Base-by-base conservation (phyloP, 2,888 invertebrate species). In the Norana najaformis region DNA sequence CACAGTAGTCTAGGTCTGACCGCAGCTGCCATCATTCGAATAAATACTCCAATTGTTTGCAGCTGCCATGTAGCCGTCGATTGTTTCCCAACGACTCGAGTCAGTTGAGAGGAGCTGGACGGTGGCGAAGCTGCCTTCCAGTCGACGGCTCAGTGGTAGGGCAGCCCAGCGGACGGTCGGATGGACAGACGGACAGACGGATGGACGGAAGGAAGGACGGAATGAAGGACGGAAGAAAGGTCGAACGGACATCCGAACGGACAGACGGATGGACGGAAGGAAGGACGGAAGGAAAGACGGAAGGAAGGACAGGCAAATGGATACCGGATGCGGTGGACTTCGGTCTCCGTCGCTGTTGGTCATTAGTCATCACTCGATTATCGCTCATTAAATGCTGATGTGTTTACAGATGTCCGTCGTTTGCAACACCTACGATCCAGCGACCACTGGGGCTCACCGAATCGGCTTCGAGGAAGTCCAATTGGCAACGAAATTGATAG, bases 371-470 rank as follows among this genome's bases (percentile, higher is more conserved):
- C 69, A 69, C 69, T 69, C n/a, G 30, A 69, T 30, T 69, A 69
- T 69, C 69, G 69, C 69, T 69, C 69, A 69, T 69, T 69, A 69
- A n/a, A 69, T 69, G n/a, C 69, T n/a, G n/a, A 69, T 69, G 30
- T 69, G 13, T 69, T 69, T n/a, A 11, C 69, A 0, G 30, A n/a
- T n/a, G n/a, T n/a, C n/a, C 30, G 69, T 18, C 20, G n/a, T 2
- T 16, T 39, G 38, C 38, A 4, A 85, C 85, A 8, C 18, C 83
- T 6, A 53, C 53, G 53, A 53, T 47, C 47, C 47, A 8, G 23
- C 47, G 69, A 69, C 69, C 6, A n/a, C 30, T n/a, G 30, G 0
- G 53, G 30, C 53, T 53, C 23, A 30, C 30, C 53, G 23, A 23
- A 3, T 23, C 53, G 11, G 69, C 11, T 47, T 47, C 47, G 23